Percentiles rank a stretch among this genome's conserved stretches.
phyloP scores from a whole-genome alignment of 2,113 vertebrate species.

The Gobius niger region DNA sequence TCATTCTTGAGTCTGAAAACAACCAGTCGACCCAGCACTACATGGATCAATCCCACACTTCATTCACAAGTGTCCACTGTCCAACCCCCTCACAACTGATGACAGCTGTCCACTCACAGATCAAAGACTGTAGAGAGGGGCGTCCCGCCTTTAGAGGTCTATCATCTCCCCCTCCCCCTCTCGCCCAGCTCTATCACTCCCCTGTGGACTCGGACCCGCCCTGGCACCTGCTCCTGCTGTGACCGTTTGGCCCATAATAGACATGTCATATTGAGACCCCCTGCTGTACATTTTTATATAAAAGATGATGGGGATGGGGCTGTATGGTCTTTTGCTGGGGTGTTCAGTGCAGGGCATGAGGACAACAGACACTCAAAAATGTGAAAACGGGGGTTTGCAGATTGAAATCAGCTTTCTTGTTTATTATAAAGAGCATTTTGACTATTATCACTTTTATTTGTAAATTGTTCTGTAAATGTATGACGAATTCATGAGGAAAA shows the following conservation, averaged over 20 bases:
- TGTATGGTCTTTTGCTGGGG: no score
- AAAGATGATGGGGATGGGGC: background rate
- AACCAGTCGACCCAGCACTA: background rate
- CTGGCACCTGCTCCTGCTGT: conserved; percentile 63
- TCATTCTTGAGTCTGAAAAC: background rate
- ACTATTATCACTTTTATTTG: no score
- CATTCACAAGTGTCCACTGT: conserved; percentile 6
- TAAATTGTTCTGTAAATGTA: no score
- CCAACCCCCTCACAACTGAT: conserved; percentile 44
- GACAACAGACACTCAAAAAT: no score
- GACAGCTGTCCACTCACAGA: conserved; percentile 46
- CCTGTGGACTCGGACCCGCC: conserved; percentile 39
- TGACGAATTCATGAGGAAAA: no score
- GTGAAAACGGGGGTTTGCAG: no score
- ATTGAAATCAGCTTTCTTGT: no score
- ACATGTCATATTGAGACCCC: conserved; percentile 40
- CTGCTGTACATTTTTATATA: conserved; percentile 10
- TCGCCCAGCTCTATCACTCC: conserved; percentile 28
- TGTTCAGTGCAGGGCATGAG: no score
- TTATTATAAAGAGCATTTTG: no score
- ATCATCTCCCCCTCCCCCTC: background rate
- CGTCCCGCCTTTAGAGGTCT: conserved; percentile 9
- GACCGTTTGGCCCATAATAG: conserved; percentile 51
- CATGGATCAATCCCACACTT: conserved; percentile 12
- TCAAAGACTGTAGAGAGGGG: conserved; percentile 47